Base-by-base conservation (phyloP, 2,113 vertebrate genomes). In the Aptenodytes patagonicus region DNA sequence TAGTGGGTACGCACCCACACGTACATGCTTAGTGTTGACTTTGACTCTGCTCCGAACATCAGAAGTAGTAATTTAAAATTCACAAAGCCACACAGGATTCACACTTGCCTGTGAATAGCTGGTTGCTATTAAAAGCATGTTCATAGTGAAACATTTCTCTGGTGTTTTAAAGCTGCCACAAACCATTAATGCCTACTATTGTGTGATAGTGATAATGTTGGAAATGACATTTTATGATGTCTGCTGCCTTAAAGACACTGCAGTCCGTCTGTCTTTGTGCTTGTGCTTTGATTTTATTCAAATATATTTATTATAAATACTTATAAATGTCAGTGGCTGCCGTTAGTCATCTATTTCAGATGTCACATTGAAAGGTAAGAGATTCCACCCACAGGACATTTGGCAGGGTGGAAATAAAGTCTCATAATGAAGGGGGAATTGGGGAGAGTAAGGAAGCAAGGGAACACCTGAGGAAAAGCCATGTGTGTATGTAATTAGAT, bases 401-500 rank as follows among this genome's bases (percentile, higher is more conserved):
- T 13, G 1, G 1, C 16, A 19, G 42, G 17, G 25, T 66, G 42
- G 61, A 60, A 55, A 3, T 3, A 6, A 31, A 17, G 4, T 11
- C 28, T 54, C 8, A 5, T 25, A 54, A 7, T 6, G 16, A 68
- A 71, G 19, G 17, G 36, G 44, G 19, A 32, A 2, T 1, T 17
- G 52, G 28, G 54, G 32, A 65, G 58, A 32, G 29, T 6, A 58
- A 49, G 55, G 34, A 24, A 42, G 75, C 38, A 13, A 8, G 20
- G 29, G 34, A 66, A n/a, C 26, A 11, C 52, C 71, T 1, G 31
- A 17, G 81, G 61, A 52, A 68, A 44, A 79, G 51, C 89, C 1
- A 0, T 6, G 22, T 12, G 6, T 19, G 0, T 3, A 1, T 32
- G 54, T 10, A 32, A 69, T 32, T 9, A 34, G 6, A 44, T 77